Conservation (phyloP, 37 sponge, comb jelly and placozoan species). For the Cliona cf. orientalis region DNA sequence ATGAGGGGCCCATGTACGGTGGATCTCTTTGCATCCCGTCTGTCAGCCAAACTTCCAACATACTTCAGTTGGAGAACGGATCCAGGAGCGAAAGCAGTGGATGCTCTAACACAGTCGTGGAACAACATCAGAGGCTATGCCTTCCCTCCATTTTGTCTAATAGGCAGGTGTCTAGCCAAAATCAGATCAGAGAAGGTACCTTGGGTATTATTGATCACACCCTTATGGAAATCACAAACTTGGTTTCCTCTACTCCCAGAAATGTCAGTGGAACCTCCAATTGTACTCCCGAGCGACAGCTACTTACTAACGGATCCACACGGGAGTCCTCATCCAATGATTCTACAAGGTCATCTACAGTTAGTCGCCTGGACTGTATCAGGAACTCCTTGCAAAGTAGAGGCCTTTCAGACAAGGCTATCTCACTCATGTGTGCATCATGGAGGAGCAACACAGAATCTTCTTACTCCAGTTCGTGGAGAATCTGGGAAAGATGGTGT, state of each 20-base stretch:
- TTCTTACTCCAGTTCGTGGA: conserved; percentile 2
- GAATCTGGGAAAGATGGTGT: neutral
- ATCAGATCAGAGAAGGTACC: neutral
- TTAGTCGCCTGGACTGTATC: conserved; percentile 40
- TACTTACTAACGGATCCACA: neutral
- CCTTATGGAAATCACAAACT: conserved; percentile 2
- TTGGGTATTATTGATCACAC: neutral
- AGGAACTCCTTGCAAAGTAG: conserved; percentile 6
- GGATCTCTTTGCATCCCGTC: conserved; percentile 13
- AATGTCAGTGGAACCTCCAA: neutral
- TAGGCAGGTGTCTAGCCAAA: conserved; percentile 6
- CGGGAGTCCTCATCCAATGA: neutral
- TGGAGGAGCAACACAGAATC: conserved; percentile 22
- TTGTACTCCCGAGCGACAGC: neutral
- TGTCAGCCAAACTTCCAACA: conserved; percentile 2
- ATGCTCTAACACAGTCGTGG: conserved; percentile 17
- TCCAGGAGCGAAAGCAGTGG: neutral
- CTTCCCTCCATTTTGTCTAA: conserved; percentile 30
- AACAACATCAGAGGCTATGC: conserved; percentile 9
- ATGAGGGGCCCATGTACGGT: conserved; percentile 14
- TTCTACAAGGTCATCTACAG: conserved; percentile 1
- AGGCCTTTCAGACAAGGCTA: conserved; percentile 11
- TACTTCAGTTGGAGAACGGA: conserved; percentile 30
- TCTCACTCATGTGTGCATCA: neutral
- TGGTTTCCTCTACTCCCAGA: conserved; percentile 33